Conservation (phyloP, 2,113 vertebrate species). For the Clinocottus analis region DNA sequence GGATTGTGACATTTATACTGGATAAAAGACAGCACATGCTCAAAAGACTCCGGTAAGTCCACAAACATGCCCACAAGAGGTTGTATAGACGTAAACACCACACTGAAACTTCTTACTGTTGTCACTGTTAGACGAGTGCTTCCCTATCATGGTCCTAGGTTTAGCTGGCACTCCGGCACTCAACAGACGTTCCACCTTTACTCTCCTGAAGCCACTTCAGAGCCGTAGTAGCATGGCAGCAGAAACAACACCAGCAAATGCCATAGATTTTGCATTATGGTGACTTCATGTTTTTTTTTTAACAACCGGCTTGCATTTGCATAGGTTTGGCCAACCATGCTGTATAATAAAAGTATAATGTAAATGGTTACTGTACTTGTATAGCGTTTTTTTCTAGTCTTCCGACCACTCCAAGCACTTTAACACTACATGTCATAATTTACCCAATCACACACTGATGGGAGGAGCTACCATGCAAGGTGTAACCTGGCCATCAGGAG, state of each 20-base stretch:
- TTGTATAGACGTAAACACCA: conserved; percentile 6
- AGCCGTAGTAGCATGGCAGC: neutral
- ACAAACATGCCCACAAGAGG: conserved; percentile 25
- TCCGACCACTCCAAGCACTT: too few relatives aligned
- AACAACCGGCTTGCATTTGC: neutral
- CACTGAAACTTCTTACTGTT: conserved; percentile 1
- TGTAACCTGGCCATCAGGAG: too few relatives aligned
- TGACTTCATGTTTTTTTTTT: neutral
- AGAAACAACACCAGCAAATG: neutral
- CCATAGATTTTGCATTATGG: neutral
- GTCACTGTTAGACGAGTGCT: conserved; percentile 8
- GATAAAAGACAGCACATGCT: conserved; percentile 60
- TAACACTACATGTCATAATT: too few relatives aligned
- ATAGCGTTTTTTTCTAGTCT: too few relatives aligned
- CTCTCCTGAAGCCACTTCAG: neutral
- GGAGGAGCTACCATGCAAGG: too few relatives aligned
- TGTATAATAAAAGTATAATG: too few relatives aligned
- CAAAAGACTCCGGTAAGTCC: conserved; percentile 38
- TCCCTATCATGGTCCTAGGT: neutral
- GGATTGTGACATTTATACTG: conserved; percentile 32
- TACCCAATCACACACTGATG: too few relatives aligned
- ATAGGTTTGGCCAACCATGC: neutral
- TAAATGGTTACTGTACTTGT: too few relatives aligned
- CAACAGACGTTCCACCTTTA: neutral
- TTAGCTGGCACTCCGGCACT: neutral